A percentile compares a stretch with the other conserved stretches of the same genome.
Conservation (phyloP, 2,113 vertebrate species). For the Dicentrarchus labrax region DNA sequence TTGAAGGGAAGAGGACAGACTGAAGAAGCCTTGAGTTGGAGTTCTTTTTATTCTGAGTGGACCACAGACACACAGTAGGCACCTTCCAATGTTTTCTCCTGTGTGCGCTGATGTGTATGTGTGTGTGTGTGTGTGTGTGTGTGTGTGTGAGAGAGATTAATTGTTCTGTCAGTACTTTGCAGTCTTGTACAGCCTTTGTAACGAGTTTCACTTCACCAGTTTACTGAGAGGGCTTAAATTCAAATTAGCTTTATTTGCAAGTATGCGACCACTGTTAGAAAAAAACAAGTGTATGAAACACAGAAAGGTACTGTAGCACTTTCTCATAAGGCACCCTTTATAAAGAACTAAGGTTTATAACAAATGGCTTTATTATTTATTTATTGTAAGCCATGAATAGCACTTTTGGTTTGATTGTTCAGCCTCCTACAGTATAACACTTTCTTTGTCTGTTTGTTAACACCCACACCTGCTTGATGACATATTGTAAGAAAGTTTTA, state of each 20-base stretch:
- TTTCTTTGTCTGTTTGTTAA: too few species aligned
- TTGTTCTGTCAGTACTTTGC: not conserved
- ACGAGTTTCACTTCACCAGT: not conserved
- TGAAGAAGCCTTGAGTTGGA: constrained; percentile 20
- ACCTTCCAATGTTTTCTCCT: not conserved
- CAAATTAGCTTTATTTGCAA: constrained; percentile 2
- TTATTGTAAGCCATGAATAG: too few species aligned
- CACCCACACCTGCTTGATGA: too few species aligned
- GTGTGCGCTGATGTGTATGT: constrained; percentile 1
- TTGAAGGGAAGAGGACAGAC: constrained; percentile 16
- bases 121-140: not conserved
- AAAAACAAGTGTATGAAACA: not conserved
- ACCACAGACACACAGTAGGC: not conserved
- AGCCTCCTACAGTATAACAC: too few species aligned
- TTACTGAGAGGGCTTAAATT: not conserved
- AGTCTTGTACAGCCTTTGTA: not conserved
- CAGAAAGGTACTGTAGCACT: not conserved
- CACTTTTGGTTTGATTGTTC: too few species aligned
- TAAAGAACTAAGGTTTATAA: too few species aligned
- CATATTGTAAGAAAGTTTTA: too few species aligned
- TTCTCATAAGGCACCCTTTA: not conserved
- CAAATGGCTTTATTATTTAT: too few species aligned
- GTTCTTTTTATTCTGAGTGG: not conserved
- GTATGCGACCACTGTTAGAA: not conserved
- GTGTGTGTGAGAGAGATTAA: constrained; percentile 10